Conservation (phyloP, 2,888 invertebrate genomes). For the Diaprepes abbreviatus region DNA sequence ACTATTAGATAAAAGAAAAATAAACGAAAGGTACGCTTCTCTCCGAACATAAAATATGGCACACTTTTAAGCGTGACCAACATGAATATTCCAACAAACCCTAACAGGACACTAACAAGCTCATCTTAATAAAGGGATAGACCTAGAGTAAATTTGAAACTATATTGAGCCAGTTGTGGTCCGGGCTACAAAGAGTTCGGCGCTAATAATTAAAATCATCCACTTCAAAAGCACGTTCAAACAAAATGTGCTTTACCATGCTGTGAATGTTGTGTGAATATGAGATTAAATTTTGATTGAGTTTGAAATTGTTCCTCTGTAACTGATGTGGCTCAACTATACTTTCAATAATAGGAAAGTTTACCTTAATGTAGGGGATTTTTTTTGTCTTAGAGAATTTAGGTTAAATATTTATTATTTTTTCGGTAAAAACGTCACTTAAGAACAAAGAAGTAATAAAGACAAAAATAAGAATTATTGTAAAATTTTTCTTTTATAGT, state of each 20-base stretch:
- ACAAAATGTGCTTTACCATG: slow-evolving; percentile 46
- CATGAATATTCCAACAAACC: slow-evolving; percentile 37
- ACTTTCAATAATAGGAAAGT: slow-evolving; percentile 28
- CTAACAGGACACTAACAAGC: slow-evolving; percentile 38
- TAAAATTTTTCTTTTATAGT: too few relatives aligned
- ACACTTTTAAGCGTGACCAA: slow-evolving; percentile 33
- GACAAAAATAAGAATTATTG: too few relatives aligned
- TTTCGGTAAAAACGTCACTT: too few relatives aligned
- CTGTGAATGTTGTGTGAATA: slow-evolving; percentile 48
- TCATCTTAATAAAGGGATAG: slow-evolving; percentile 44
- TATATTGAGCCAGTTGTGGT: slow-evolving; percentile 45
- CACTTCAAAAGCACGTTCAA: slow-evolving; percentile 49
- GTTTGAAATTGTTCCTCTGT: slow-evolving; percentile 47
- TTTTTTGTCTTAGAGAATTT: too few relatives aligned
- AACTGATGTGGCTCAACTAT: slow-evolving; percentile 24
- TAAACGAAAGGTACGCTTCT: too few relatives aligned
- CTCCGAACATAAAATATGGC: neutral
- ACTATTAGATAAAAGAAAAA: too few relatives aligned
- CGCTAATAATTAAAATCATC: slow-evolving; percentile 49
- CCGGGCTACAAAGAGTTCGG: slow-evolving; percentile 41
- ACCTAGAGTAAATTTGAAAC: slow-evolving; percentile 47
- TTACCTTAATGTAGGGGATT: neutral
- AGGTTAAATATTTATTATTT: too few relatives aligned
- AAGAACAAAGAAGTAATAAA: too few relatives aligned
- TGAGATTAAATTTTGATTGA: slow-evolving; percentile 50